Percentiles rank a stretch among this genome's conserved stretches.
phyloP scores from a whole-genome alignment of 2,888 invertebrate genomes.

The Saturnia pavonia region DNA sequence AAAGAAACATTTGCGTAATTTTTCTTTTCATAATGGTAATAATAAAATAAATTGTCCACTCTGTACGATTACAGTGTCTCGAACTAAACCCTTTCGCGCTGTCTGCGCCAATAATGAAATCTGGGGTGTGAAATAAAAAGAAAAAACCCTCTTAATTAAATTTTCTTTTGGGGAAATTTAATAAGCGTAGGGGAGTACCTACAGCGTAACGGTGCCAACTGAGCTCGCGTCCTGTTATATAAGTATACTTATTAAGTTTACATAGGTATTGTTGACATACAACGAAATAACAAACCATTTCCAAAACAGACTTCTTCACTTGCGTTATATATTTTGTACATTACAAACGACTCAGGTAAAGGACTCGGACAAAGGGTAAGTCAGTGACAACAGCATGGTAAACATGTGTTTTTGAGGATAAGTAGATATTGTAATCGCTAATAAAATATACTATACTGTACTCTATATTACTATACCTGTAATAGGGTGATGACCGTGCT shows the following conservation, averaged over 20 bases:
- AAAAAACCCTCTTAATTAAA: constrained; percentile 80
- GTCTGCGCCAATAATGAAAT: constrained; percentile 76
- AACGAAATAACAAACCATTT: not conserved
- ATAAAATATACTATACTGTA: too few species aligned
- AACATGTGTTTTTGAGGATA: too few species aligned
- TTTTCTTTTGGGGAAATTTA: constrained; percentile 79
- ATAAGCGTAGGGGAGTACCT: constrained; percentile 64
- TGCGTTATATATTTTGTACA: too few species aligned
- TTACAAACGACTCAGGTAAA: too few species aligned
- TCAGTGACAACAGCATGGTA: too few species aligned
- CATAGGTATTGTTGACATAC: not conserved
- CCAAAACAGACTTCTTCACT: not conserved
- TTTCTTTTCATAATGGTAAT: not conserved
- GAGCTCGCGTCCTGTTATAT: constrained; percentile 18
- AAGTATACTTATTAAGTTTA: not conserved
- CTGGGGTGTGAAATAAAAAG: constrained; percentile 80
- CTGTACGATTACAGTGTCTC: constrained; percentile 44
- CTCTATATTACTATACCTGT: too few species aligned
- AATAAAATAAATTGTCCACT: constrained; percentile 27
- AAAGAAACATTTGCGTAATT: too few species aligned
- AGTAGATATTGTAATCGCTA: too few species aligned
- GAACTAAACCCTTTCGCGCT: constrained; percentile 72
- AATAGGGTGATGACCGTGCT: too few species aligned
- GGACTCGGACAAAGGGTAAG: too few species aligned
- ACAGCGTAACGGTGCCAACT: constrained; percentile 23